Percentiles rank a stretch among this genome's conserved stretches.
phyloP scores from a whole-genome alignment of 1,140 invertebrate species.

The Onthophagus taurus region DNA sequence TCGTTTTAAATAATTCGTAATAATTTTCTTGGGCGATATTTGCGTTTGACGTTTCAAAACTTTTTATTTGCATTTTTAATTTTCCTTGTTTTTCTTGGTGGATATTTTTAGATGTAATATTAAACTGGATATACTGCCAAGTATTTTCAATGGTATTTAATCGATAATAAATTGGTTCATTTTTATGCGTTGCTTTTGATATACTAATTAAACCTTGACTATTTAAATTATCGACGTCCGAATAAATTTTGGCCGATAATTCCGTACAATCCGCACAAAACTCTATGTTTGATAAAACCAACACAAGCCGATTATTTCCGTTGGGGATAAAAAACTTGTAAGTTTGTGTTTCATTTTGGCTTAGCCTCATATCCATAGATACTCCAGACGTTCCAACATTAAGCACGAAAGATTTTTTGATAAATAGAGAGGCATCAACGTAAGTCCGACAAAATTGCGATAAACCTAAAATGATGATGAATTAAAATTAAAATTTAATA shows the following conservation, averaged over 20 bases:
- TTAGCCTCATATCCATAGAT: constrained; percentile 9
- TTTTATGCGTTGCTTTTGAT: constrained; percentile 17
- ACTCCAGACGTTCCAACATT: constrained; percentile 13
- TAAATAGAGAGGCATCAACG: constrained; percentile 22
- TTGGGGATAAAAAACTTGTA: constrained; percentile 40
- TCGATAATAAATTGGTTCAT: constrained; percentile 34
- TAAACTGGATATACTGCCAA: constrained; percentile 49
- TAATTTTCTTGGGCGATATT: background rate
- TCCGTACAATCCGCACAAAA: constrained; percentile 9
- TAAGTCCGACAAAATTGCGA: constrained; percentile 23
- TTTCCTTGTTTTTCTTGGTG: constrained; percentile 14
- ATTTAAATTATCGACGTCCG: constrained; percentile 3
- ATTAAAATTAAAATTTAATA: background rate
- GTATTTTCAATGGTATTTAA: constrained; percentile 36
- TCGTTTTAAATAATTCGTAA: background rate
- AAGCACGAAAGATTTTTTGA: constrained; percentile 13
- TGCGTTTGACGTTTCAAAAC: constrained; percentile 2
- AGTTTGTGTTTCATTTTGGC: constrained; percentile 25
- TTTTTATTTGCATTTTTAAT: constrained; percentile 17
- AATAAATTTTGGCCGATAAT: constrained; percentile 4
- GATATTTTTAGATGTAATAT: constrained; percentile 20
- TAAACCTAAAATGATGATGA: constrained; percentile 22
- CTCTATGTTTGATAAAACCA: background rate
- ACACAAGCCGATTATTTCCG: constrained; percentile 27
- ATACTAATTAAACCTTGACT: constrained; percentile 19